A percentile compares a stretch with the other conserved stretches of the same genome.
Evolutionary conservation across 2,797 vertebrate genomes (phyloP).

Genomic region (Antennarius maculatus): DNA sequence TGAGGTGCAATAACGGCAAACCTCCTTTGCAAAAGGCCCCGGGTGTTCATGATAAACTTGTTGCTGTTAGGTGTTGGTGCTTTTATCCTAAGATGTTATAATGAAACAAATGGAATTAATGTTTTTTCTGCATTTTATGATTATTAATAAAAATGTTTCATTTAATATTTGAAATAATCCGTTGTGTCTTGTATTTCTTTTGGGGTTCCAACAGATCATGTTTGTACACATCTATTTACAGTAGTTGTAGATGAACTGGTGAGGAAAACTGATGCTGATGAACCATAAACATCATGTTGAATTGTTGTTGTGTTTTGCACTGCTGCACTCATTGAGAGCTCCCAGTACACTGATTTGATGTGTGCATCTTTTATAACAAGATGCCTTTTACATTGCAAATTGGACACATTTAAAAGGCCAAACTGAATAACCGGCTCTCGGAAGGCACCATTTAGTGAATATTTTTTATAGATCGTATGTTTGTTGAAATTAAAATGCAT

Average conservation of each 20-base stretch:
- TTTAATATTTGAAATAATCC: constrained; percentile 61
- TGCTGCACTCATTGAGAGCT: not conserved
- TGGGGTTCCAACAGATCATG: not conserved
- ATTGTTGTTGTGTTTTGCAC: no score
- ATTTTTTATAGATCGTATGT: no score
- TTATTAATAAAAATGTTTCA: constrained; percentile 81
- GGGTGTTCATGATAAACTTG: constrained; percentile 67
- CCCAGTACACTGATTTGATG: no score
- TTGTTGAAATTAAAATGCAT: not conserved
- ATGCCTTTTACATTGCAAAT: no score
- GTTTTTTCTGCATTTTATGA: constrained; percentile 79
- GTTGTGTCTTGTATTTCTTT: constrained; percentile 27
- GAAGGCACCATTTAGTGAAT: no score
- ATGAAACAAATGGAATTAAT: constrained; percentile 76
- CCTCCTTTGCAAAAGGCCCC: constrained; percentile 74
- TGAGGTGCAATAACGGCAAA: constrained; percentile 83
- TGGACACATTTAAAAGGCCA: no score
- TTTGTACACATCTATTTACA: not conserved
- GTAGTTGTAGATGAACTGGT: not conserved
- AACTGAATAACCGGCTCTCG: no score
- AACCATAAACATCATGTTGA: not conserved
- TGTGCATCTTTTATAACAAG: no score
- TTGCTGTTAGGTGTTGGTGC: constrained; percentile 84
- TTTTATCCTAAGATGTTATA: constrained; percentile 81
- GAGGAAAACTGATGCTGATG: not conserved